These are phyloP conservation scores for Smittia aterrima DNA, from an alignment of 2,888 invertebrate species.

Conservation along the genomic window DNA sequence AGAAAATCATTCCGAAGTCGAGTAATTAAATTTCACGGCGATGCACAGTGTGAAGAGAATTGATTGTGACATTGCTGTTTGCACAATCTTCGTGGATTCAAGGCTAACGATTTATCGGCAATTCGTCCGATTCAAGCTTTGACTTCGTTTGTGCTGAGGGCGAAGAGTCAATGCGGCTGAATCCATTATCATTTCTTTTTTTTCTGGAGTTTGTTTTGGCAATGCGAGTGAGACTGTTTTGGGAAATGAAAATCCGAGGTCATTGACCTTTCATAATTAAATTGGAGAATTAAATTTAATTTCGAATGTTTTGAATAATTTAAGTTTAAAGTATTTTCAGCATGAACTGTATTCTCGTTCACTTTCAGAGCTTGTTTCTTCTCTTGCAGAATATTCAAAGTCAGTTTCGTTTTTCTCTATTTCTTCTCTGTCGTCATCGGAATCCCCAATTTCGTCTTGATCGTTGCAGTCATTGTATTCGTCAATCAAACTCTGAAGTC, in stretches of 20 bases:
- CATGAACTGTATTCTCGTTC: no score
- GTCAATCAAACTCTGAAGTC: slow-evolving; percentile 69
- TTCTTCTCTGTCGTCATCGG: background rate
- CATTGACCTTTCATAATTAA: background rate
- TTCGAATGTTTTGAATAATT: background rate
- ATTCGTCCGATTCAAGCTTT: no score
- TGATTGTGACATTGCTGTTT: background rate
- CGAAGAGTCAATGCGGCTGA: background rate
- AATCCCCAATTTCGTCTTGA: background rate
- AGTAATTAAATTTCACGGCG: slow-evolving; percentile 5
- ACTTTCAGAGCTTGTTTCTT: no score
- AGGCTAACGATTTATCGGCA: background rate
- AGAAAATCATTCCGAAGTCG: background rate
- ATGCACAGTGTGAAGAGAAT: background rate
- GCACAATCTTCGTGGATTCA: background rate
- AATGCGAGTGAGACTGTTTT: no score
- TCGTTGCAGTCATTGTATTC: slow-evolving; percentile 56
- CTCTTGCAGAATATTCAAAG: no score
- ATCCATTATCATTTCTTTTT: background rate
- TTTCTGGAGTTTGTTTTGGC: background rate
- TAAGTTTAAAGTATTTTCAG: background rate
- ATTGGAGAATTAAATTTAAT: no score
- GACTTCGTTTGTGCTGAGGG: background rate
- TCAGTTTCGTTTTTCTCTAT: no score
- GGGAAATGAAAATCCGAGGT: no score